phyloP scores from a whole-genome alignment of 2,888 invertebrate genomes.

The Lithophane leautieri region DNA sequence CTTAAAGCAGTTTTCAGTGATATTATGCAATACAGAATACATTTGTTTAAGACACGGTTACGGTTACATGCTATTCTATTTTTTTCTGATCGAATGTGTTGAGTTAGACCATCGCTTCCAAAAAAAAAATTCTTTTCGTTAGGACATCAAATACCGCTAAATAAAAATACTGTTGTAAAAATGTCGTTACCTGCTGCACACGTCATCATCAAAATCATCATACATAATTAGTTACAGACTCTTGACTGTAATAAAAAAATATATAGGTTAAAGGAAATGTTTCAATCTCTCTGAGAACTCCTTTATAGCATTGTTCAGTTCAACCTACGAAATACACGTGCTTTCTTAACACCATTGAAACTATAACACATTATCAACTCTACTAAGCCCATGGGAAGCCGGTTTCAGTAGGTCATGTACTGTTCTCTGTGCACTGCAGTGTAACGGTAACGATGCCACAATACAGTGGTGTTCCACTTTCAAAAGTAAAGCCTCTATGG shows the following conservation, averaged over 20 bases:
- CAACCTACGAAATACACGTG: neutral
- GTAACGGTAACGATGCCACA: conserved; percentile 42
- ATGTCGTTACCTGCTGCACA: too few relatives aligned
- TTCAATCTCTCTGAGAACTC: neutral
- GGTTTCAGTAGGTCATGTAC: conserved; percentile 43
- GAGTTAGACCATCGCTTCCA: too few relatives aligned
- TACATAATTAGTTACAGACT: too few relatives aligned
- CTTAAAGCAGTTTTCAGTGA: conserved; percentile 11
- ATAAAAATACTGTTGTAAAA: neutral
- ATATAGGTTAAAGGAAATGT: neutral
- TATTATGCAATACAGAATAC: neutral
- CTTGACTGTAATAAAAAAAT: neutral
- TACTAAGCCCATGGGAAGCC: conserved; percentile 33
- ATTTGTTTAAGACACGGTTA: neutral
- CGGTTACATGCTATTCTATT: neutral
- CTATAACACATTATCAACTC: conserved; percentile 5
- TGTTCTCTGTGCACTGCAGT: conserved; percentile 15
- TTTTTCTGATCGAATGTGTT: neutral
- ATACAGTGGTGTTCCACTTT: conserved; percentile 39
- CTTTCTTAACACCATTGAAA: neutral
- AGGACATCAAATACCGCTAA: neutral
- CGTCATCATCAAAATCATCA: too few relatives aligned
- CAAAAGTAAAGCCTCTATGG: conserved; percentile 27
- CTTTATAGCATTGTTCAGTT: too few relatives aligned
- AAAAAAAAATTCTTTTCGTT: neutral